Base-by-base conservation (phyloP, 2,113 vertebrate species). In the Amia ocellicauda region DNA sequence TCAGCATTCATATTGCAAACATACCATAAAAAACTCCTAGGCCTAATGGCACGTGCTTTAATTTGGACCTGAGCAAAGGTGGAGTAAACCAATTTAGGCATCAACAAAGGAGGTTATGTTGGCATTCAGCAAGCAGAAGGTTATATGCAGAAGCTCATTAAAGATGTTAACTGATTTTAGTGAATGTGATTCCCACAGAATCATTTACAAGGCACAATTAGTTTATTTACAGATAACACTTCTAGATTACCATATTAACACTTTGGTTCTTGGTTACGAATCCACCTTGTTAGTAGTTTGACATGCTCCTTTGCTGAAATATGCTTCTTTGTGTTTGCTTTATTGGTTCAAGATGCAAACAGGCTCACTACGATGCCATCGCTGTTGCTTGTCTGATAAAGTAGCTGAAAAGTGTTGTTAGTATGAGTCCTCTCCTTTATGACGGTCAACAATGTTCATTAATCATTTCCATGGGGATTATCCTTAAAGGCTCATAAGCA, bases 121-220 rank as follows among this genome's bases (percentile, higher is more conserved):
- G 68, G 87, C 88, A 85, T 53, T 90, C 59, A 92, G 93, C 90
- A 93, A 92, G 91, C 93, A 84, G 92, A 88, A 90, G 84, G 92
- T 91, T 91, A 92, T 78, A 89, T 86, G 93, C 91, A 90, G 82
- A 93, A 92, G 95, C 93, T 85, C 78, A 75, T 85, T 43, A 83
- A 85, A 85, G 86, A 71, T 92, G 92, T 92, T 94, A 96, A 83
- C 78, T 85, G 81, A 86, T 83, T 93, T 94, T 93, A 95, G 93
- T 90, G 76, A 82, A 85, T 80, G 86, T 81, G 67, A 75, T 92
- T 89, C 80, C 86, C 85, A 90, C 84, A 79, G 80, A 81, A 91
- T 91, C 85, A 93, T 94, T 92, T 97, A 96, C 93, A 95, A 92
- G 88, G 91, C 90, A 90, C 79, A 84, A 91, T 93, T 94, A 93